Conservation (phyloP, 2,113 vertebrate genomes). For the Alethe castanea region DNA sequence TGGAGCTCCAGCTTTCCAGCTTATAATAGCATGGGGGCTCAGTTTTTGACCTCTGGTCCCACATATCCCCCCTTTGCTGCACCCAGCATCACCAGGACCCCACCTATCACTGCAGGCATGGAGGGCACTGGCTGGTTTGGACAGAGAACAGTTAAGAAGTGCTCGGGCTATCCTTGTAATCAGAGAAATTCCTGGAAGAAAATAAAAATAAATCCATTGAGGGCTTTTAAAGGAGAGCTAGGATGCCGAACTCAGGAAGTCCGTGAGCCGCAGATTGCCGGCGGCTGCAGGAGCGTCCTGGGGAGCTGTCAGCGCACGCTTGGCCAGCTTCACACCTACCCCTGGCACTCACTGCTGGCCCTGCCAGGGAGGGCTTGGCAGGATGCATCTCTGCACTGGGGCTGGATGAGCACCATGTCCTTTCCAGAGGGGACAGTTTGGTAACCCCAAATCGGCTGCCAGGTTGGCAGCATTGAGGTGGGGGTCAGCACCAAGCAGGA, state of each 20-base stretch:
- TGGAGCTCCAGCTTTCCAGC: not conserved
- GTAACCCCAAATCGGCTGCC: not conserved
- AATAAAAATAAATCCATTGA: not conserved
- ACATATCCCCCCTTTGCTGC: not conserved
- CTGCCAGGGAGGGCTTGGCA: not conserved
- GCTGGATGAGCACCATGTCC: not conserved
- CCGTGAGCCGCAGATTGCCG: not conserved
- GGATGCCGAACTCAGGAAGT: not conserved
- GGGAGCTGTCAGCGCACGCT: not conserved
- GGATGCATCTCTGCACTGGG: not conserved
- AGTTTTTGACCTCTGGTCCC: not conserved
- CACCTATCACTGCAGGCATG: fast-evolving
- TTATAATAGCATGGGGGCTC: not conserved
- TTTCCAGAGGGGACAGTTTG: fast-evolving
- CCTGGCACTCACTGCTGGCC: not conserved
- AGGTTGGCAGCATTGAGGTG: not conserved
- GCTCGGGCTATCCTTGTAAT: not conserved
- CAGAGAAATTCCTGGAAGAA: constrained; percentile 17
- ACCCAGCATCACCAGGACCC: not conserved
- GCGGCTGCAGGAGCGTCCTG: not conserved
- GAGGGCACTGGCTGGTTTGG: not conserved
- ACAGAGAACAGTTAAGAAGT: not conserved
- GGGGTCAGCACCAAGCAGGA: not conserved
- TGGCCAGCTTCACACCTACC: not conserved
- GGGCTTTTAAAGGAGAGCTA: not conserved